phyloP scores from a whole-genome alignment of 2,113 vertebrate genomes.

The Entomyzon cyanotis region DNA sequence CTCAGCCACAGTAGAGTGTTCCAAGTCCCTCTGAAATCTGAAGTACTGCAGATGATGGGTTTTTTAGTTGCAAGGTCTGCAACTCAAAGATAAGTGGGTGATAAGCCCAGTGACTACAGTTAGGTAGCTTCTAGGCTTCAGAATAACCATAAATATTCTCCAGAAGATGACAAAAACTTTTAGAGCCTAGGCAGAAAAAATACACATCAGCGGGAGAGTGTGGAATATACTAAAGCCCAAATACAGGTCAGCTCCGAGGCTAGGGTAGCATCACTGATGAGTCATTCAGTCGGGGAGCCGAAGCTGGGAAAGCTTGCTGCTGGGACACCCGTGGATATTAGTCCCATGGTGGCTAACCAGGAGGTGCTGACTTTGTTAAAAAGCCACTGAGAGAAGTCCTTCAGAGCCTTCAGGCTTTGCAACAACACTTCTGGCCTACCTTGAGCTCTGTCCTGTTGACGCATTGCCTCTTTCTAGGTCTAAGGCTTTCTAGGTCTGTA shows the following conservation, averaged over 20 bases:
- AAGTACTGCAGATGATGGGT: not conserved
- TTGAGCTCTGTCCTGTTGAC: not conserved
- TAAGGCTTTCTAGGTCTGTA: conserved; percentile 10
- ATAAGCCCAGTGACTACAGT: not conserved
- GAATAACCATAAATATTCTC: not conserved
- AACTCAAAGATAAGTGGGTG: not conserved
- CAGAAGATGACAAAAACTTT: not conserved
- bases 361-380: not conserved
- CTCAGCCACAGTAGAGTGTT: not conserved
- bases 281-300: accelerated
- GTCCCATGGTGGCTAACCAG: not conserved
- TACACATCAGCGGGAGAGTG: not conserved
- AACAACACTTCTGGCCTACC: not conserved
- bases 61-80: not conserved
- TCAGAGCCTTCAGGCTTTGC: not conserved
- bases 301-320: not conserved
- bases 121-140: not conserved
- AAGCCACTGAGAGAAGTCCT: not conserved
- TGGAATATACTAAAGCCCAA: not conserved
- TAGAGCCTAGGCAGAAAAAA: not conserved
- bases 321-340: not conserved
- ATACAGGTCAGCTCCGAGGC: not conserved
- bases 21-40: not conserved
- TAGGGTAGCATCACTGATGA: not conserved
- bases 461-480: not conserved